Evolutionary conservation across 1,140 invertebrate genomes (phyloP).

Genomic region (Paralvinella palmiformis): DNA sequence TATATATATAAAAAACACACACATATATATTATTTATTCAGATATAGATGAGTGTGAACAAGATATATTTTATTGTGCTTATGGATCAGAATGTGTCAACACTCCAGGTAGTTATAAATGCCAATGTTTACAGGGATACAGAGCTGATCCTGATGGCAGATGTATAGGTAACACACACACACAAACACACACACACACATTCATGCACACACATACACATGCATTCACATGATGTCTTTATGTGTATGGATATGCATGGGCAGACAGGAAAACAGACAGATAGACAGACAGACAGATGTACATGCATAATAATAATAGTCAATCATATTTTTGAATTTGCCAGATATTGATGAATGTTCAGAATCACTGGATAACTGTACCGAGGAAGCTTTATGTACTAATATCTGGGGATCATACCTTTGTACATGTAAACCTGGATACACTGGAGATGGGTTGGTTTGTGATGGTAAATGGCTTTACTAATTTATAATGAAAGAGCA

Average conservation of each 20-base stretch:
- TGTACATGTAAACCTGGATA: conserved; percentile 12
- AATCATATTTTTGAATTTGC: too few species aligned
- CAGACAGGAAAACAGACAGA: too few species aligned
- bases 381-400: conserved; percentile 56
- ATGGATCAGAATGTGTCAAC: conserved; percentile 34
- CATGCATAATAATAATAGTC: too few species aligned
- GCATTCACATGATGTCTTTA: too few species aligned
- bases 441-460: neutral
- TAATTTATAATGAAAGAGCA: neutral
- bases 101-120: conserved; percentile 37
- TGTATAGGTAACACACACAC: too few species aligned
- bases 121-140: neutral
- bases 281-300: too few species aligned
- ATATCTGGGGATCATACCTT: conserved; percentile 18
- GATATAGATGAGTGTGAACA: conserved; percentile 1
- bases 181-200: too few species aligned
- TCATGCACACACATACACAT: too few species aligned
- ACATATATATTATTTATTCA: conserved; percentile 1
- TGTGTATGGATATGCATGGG: too few species aligned
- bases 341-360: too few species aligned
- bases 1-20: neutral
- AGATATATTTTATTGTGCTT: conserved; percentile 32
- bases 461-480: neutral
- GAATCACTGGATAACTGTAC: too few species aligned
- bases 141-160: too few species aligned